Evolutionary conservation across 2,797 vertebrate genomes (phyloP).

Genomic region (Valencia hispanica): DNA sequence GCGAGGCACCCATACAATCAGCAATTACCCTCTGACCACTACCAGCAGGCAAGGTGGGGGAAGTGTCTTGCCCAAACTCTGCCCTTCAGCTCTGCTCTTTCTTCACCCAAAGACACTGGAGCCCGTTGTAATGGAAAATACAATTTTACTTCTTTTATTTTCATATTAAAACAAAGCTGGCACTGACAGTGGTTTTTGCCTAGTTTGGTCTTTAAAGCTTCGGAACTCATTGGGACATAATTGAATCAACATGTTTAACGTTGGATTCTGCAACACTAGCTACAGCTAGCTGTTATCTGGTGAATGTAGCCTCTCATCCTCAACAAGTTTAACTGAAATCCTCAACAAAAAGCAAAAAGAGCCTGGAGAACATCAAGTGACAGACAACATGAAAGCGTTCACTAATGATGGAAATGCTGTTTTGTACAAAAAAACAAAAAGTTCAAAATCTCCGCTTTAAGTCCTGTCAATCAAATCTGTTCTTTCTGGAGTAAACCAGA

Average conservation of each 20-base stretch:
- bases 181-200: background rate
- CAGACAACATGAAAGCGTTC: conserved; percentile 39
- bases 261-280: background rate
- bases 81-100: background rate
- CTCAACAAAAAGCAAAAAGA: conserved; percentile 46
- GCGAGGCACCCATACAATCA: no score
- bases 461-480: conserved; percentile 50
- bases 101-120: background rate
- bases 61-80: no score
- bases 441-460: conserved; percentile 42
- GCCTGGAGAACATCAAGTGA: conserved; percentile 52
- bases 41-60: no score
- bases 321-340: conserved; percentile 14
- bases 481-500: conserved; percentile 46
- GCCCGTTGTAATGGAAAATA: background rate
- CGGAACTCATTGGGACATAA: background rate
- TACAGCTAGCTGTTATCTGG: background rate
- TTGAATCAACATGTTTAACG: conserved; percentile 2
- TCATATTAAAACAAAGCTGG: background rate
- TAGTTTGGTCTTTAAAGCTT: background rate
- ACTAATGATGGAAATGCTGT: conserved; percentile 40
- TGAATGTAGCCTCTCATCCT: background rate
- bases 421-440: conserved; percentile 34
- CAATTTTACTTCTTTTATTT: background rate
- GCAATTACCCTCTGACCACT: no score